Conservation (phyloP, 2,888 invertebrate species). For the Laothoe populi region DNA sequence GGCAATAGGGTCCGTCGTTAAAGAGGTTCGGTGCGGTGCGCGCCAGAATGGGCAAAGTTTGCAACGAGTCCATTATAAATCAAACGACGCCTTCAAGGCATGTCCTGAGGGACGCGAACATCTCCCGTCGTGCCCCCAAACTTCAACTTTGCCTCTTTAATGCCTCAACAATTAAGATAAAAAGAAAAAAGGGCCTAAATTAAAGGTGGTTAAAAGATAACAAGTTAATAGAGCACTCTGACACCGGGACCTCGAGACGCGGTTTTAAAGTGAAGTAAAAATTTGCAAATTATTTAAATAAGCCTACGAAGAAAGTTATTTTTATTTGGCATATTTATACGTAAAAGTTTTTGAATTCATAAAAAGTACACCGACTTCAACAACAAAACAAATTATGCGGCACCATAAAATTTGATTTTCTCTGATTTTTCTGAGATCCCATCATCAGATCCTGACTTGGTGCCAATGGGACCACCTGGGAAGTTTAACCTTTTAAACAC, state of each 20-base stretch:
- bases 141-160: slow-evolving; percentile 81
- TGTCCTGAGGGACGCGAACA: slow-evolving; percentile 81
- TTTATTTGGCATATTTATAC: slow-evolving; percentile 31
- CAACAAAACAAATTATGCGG: too few species aligned
- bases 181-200: slow-evolving; percentile 82
- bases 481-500: too few species aligned
- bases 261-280: slow-evolving; percentile 16
- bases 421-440: too few species aligned
- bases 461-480: too few species aligned
- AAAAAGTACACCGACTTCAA: too few species aligned
- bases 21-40: slow-evolving; percentile 78
- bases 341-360: too few species aligned
- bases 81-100: slow-evolving; percentile 83
- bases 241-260: slow-evolving; percentile 36
- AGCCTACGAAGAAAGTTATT: slow-evolving; percentile 5
- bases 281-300: slow-evolving; percentile 21
- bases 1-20: slow-evolving; percentile 82
- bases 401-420: too few species aligned
- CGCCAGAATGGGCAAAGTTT: slow-evolving; percentile 82
- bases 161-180: slow-evolving; percentile 84
- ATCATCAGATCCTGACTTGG: too few species aligned
- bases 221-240: slow-evolving; percentile 77
- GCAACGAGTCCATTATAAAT: slow-evolving; percentile 85
- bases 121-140: slow-evolving; percentile 75
- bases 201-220: slow-evolving; percentile 84